phyloP scores from a whole-genome alignment of 2,797 vertebrate species.

The Premnoplex brunnescens region DNA sequence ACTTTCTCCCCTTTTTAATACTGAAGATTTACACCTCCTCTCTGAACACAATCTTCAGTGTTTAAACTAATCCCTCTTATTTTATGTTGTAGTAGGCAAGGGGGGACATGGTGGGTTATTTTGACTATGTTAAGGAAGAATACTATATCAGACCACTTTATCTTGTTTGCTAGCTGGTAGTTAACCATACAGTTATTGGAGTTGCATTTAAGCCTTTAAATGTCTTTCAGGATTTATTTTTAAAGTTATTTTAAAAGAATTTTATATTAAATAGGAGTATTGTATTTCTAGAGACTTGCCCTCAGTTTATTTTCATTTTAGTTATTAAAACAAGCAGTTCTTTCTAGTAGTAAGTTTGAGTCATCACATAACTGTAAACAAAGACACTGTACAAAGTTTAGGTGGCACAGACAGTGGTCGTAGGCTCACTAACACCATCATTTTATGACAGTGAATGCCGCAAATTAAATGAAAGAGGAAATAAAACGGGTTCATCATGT shows the following conservation, averaged over 20 bases:
- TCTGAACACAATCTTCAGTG: not conserved
- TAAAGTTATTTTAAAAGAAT: not conserved
- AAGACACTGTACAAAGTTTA: not conserved
- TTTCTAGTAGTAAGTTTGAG: not conserved
- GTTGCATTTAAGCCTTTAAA: not conserved
- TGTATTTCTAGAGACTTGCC: not conserved
- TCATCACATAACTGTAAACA: not conserved
- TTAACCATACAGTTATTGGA: not conserved
- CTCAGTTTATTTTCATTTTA: not conserved
- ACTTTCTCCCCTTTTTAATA: not conserved
- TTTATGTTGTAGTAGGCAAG: not conserved
- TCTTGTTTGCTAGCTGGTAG: not conserved
- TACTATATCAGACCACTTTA: not conserved
- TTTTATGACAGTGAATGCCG: not conserved
- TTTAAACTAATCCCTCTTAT: not conserved
- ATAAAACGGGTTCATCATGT: not conserved
- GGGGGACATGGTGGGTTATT: not conserved
- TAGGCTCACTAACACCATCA: not conserved
- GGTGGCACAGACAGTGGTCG: not conserved
- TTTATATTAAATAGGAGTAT: not conserved
- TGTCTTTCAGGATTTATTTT: not conserved
- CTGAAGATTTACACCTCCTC: not conserved
- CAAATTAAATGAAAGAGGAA: not conserved
- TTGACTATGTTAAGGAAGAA: not conserved
- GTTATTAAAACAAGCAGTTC: not conserved